Conservation (phyloP, 2,888 invertebrate species). For the Chaetoderma sp. region DNA sequence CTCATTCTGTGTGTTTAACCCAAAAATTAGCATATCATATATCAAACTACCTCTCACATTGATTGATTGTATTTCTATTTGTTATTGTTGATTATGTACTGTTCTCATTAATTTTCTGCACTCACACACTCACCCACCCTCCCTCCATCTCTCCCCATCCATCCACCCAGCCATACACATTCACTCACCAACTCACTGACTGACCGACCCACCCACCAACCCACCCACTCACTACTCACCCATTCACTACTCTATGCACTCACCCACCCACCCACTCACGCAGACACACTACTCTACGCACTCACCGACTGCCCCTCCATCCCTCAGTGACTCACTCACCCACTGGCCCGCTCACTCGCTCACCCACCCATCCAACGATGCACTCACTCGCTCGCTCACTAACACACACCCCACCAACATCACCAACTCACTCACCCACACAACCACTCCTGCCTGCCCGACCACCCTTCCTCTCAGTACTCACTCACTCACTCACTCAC, state of each 20-base stretch:
- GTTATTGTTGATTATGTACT: neutral
- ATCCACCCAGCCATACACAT: neutral
- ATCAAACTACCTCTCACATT: no score
- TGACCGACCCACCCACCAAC: neutral
- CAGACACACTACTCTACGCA: neutral
- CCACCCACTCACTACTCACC: no score
- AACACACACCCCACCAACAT: no score
- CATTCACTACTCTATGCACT: neutral
- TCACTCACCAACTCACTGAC: neutral
- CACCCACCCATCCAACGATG: neutral
- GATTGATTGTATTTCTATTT: neutral
- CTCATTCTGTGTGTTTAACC: no score
- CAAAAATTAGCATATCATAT: no score
- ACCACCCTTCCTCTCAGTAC: no score
- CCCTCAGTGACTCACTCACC: neutral
- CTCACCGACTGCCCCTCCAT: neutral
- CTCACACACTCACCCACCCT: neutral
- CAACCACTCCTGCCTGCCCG: no score
- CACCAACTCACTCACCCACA: no score
- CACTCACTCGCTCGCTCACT: neutral
- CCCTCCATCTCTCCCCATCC: neutral
- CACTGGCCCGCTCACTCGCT: neutral
- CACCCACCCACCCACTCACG: no score
- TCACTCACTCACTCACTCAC: conserved; percentile 1
- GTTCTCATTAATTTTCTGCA: neutral